phyloP scores from a whole-genome alignment of 2,888 invertebrate genomes.

The Euphydryas editha region DNA sequence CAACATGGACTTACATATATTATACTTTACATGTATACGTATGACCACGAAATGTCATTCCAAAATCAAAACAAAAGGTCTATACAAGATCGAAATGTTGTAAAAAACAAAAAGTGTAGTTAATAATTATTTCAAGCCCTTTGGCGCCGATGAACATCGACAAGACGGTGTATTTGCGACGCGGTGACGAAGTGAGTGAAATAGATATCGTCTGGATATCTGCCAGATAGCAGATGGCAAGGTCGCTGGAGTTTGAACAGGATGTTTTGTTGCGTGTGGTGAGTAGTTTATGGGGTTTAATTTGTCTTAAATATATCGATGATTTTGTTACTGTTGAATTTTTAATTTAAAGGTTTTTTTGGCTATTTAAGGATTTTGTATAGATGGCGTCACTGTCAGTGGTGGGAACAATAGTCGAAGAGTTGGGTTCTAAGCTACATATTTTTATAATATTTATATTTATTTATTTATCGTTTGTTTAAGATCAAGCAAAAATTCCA shows the following conservation, averaged over 20 bases:
- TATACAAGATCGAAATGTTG: not conserved
- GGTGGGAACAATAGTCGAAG: no score
- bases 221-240: constrained; percentile 29
- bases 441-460: no score
- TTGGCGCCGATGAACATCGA: constrained; percentile 24
- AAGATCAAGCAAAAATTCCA: no score
- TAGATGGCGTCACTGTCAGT: not conserved
- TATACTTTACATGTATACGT: not conserved
- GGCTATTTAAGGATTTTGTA: not conserved
- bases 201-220: constrained; percentile 29
- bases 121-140: not conserved
- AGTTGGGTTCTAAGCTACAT: no score
- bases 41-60: not conserved
- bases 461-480: no score
- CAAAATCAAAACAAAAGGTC: not conserved
- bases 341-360: not conserved
- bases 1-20: not conserved
- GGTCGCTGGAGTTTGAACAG: constrained; percentile 19
- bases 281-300: not conserved
- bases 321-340: not conserved
- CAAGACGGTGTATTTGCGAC: constrained; percentile 24
- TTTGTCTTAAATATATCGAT: not conserved
- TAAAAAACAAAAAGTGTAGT: constrained; percentile 1
- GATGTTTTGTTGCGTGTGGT: not conserved
- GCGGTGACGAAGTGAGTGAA: constrained; percentile 26